phyloP scores from a whole-genome alignment of 2,113 vertebrate species.

The Silurus glanis region DNA sequence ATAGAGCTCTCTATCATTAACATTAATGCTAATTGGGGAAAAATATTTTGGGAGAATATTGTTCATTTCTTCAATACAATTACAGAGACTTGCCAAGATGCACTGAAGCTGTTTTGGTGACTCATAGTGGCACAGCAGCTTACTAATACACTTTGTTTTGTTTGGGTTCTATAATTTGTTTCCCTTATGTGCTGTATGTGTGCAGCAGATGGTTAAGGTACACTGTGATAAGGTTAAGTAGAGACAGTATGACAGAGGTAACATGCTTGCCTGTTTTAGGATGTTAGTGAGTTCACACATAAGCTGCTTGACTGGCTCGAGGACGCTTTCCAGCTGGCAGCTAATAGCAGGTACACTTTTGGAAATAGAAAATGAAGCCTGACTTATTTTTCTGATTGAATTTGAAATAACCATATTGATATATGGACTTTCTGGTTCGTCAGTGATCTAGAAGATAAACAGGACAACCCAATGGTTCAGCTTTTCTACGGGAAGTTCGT shows the following conservation, averaged over 20 bases:
- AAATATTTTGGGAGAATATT: neutral
- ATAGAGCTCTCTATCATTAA: neutral
- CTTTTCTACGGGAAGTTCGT: constrained; percentile 96
- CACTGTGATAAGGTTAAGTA: constrained; percentile 11
- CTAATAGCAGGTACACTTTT: constrained; percentile 81
- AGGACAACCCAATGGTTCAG: constrained; percentile 94
- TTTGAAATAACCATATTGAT: neutral
- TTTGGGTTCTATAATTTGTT: neutral
- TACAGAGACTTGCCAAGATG: neutral
- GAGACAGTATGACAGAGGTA: constrained; percentile 16
- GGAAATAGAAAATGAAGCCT: constrained; percentile 1
- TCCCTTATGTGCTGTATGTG: neutral
- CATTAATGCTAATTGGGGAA: neutral
- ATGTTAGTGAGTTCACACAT: constrained; percentile 97
- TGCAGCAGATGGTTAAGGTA: constrained; percentile 31
- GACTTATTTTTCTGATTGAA: neutral
- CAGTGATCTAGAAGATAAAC: constrained; percentile 81
- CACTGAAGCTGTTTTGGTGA: neutral
- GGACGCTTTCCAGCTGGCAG: constrained; percentile 91
- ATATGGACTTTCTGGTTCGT: constrained; percentile 13
- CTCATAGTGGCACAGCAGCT: neutral
- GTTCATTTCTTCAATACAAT: neutral
- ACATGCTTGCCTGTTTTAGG: constrained; percentile 74
- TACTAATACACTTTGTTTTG: neutral
- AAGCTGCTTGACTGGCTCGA: constrained; percentile 97